Percentiles rank a stretch among this genome's conserved stretches.
phyloP scores from a whole-genome alignment of 2,113 vertebrate species.

The Microcebus murinus region DNA sequence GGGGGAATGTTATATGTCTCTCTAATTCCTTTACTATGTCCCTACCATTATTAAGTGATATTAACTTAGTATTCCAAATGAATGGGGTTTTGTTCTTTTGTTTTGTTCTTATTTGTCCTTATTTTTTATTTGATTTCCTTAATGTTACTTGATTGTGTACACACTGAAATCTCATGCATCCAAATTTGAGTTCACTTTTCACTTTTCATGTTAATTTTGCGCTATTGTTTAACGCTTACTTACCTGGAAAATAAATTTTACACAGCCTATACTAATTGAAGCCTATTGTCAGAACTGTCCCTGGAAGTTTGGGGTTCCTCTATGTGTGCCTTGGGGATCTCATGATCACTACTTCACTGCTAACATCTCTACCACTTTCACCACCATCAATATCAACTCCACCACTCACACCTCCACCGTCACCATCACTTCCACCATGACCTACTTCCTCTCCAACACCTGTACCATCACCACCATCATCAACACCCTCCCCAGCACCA shows the following conservation, averaged over 20 bases:
- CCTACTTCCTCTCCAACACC: not conserved
- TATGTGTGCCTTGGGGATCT: not conserved
- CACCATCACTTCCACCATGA: not conserved
- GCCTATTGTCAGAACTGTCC: not conserved
- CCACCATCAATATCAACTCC: not conserved
- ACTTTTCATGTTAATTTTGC: not conserved
- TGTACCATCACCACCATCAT: not conserved
- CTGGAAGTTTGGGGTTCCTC: not conserved
- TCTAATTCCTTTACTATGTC: not conserved
- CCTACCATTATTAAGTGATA: not conserved
- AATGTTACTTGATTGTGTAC: not conserved
- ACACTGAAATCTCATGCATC: not conserved
- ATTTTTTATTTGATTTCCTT: not conserved
- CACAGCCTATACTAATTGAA: not conserved
- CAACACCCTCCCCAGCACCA: fast-evolving
- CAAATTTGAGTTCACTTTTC: not conserved
- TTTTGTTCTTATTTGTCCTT: not conserved
- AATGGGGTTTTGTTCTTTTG: not conserved
- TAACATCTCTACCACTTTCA: not conserved
- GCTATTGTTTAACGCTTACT: not conserved
- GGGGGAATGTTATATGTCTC: not conserved
- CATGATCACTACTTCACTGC: not conserved
- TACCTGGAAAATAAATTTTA: not conserved
- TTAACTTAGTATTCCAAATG: not conserved
- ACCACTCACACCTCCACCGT: no score